Base-by-base conservation (phyloP, 2,797 vertebrate genomes). In the Silurus lanzhouensis region DNA sequence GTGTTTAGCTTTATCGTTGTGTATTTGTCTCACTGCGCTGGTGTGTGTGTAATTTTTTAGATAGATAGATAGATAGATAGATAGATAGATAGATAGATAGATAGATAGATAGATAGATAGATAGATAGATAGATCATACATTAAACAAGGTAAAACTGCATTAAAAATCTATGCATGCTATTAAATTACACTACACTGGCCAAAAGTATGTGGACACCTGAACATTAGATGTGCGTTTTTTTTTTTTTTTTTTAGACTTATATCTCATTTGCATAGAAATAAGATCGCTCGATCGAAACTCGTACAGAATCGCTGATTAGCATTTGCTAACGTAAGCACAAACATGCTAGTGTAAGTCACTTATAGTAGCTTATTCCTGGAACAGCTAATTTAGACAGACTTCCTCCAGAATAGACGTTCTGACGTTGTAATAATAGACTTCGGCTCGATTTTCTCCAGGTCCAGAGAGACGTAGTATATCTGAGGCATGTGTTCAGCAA, bases 391-490 rank as follows among this genome's bases (percentile, higher is more conserved):
- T 67, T 58, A 67, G 14, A 9, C 17, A 6, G 27, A 58, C 3
- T 38, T 46, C 15, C 6, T 57, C 27, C 66, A 60, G 31, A 79
- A 46, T 80, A 75, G 64, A 84, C 22, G 7, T 60, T 25, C 14
- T 58, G 8, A 25, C 48, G 67, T 85, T 72, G 60, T 52, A 60
- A 84, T 71, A 84, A 27, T 52, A 71, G 38, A 19, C 31, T 48
- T 13, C 25, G 78, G n/a, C 63, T 81, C 10, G 44, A 48, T 64
- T 25, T 64, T 46, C 5, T 64, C 60, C 60, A 48, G 61, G 78
- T 81, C 63, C 66, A 22, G 0, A 44, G 78, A 66, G 78, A 66
- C 27, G 61, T 52, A 67, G 44, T 67, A 22, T 67, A 81, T 67
- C 78, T 55, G 44, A 0, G 63, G 44, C n/a, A 81, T 67, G 78